These are phyloP conservation scores for Clarias fuscus DNA, from an alignment of 2,797 vertebrate species.

Conservation along the genomic window DNA sequence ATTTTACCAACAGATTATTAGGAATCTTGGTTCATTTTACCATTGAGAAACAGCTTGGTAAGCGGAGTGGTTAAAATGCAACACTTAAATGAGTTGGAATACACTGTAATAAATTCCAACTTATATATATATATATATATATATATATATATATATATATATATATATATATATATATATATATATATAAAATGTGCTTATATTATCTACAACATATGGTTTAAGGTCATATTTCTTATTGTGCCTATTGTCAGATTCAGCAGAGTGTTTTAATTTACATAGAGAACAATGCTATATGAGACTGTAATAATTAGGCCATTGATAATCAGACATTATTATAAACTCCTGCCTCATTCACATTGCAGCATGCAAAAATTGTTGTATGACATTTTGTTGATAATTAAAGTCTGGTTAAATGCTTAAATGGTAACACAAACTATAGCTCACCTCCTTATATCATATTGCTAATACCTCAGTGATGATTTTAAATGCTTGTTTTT, in stretches of 20 bases:
- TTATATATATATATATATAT: no score
- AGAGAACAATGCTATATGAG: not conserved
- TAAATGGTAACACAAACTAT: not conserved
- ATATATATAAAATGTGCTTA: not conserved
- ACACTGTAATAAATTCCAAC: not conserved
- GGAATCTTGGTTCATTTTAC: not conserved
- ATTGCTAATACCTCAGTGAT: not conserved
- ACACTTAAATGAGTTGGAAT: not conserved
- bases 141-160: no score
- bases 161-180: no score
- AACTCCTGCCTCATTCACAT: not conserved
- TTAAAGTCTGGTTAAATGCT: not conserved
- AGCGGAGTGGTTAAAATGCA: not conserved
- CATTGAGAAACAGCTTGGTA: not conserved
- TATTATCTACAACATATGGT: not conserved
- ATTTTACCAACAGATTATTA: not conserved
- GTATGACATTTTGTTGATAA: no score
- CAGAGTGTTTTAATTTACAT: not conserved
- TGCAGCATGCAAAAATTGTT: not conserved
- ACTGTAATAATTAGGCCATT: not conserved
- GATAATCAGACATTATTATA: slow-evolving; percentile 1
- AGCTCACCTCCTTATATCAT: not conserved
- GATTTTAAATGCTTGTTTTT: not conserved
- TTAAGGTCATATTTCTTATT: slow-evolving; percentile 4
- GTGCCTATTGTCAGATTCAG: not conserved